A percentile compares a stretch with the other conserved stretches of the same genome.
Conservation (phyloP, 2,888 invertebrate species). For the Leucozona laternaria region DNA sequence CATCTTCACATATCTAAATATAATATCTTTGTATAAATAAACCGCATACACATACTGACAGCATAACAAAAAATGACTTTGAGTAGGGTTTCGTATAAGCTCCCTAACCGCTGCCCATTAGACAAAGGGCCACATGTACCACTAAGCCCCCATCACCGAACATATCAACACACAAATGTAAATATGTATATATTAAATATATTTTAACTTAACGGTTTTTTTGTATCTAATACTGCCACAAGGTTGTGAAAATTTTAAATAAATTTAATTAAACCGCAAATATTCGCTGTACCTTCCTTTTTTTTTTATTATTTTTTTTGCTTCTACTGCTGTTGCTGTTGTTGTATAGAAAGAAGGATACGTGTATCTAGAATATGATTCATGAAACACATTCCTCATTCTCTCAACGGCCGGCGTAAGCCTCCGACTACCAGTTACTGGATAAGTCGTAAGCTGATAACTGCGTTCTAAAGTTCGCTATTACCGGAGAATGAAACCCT, state of each 20-base stretch:
- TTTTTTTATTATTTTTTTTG: not conserved
- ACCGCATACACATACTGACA: slow-evolving; percentile 3
- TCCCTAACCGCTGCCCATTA: slow-evolving; percentile 32
- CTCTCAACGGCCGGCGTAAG: slow-evolving; percentile 3
- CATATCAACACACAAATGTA: not conserved
- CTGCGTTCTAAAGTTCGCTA: slow-evolving; percentile 49
- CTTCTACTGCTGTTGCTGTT: too few species aligned
- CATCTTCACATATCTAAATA: not conserved
- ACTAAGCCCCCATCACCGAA: not conserved
- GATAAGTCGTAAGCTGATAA: slow-evolving; percentile 49
- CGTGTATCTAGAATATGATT: slow-evolving; percentile 28
- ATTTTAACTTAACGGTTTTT: not conserved
- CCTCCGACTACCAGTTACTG: slow-evolving; percentile 16
- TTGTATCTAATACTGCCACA: slow-evolving; percentile 32
- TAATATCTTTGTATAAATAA: not conserved
- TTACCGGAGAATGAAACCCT: slow-evolving; percentile 40
- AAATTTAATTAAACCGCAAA: slow-evolving; percentile 60
- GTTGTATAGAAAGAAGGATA: not conserved
- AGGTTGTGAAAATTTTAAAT: slow-evolving; percentile 40
- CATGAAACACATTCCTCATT: slow-evolving; percentile 44
- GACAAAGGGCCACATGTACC: slow-evolving; percentile 25
- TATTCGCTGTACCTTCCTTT: slow-evolving; percentile 29
- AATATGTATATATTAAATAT: not conserved
- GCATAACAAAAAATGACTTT: slow-evolving; percentile 35
- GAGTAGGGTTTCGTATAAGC: slow-evolving; percentile 21